Evolutionary conservation across 2,797 vertebrate species (phyloP).

Genomic region (Psittacula echo): DNA sequence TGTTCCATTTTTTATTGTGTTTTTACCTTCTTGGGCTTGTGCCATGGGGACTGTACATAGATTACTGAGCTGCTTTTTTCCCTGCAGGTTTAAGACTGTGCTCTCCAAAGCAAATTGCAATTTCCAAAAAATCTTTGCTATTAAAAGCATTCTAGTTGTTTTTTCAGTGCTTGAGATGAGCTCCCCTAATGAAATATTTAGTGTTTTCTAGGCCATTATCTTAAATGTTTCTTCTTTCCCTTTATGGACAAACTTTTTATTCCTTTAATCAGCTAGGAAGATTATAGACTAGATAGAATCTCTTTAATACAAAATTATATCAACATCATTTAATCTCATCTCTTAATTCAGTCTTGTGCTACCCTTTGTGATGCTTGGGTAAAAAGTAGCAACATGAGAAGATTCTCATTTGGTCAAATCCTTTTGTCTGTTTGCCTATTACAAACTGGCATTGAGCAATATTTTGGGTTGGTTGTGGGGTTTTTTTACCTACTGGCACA

Average conservation of each 20-base stretch:
- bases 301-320: background rate
- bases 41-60: background rate
- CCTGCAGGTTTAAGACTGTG: background rate
- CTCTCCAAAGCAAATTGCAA: background rate
- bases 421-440: background rate
- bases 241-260: background rate
- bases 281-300: background rate
- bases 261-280: background rate
- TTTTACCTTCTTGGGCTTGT: background rate
- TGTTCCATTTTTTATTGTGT: background rate
- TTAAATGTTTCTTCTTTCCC: background rate
- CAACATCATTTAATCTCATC: background rate
- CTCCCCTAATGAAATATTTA: conserved; percentile 51
- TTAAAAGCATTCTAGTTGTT: background rate
- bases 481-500: background rate
- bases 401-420: background rate
- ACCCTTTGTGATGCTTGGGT: background rate
- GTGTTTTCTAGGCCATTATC: conserved; percentile 7
- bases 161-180: conserved; percentile 6
- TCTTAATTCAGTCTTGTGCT: background rate
- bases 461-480: background rate
- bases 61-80: background rate
- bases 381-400: background rate
- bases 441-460: background rate
- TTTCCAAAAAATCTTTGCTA: background rate